Evolutionary conservation across 2,888 invertebrate species (phyloP), one percentile per base, ranked within the genome.

Genomic region (Timandra comae): DNA sequence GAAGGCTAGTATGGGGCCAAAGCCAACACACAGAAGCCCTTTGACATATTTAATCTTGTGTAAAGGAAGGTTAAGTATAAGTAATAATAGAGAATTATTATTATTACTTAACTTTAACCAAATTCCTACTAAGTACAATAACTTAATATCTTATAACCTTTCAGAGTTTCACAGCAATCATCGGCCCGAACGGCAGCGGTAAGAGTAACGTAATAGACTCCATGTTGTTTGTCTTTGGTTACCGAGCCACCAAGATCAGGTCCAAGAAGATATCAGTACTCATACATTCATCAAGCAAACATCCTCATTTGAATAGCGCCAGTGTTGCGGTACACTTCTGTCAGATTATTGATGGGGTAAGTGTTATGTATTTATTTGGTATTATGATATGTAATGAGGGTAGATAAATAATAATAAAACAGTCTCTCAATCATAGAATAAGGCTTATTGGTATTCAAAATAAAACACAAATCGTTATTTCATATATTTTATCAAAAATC

Each of bases 121-220:
- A n/a, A n/a, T n/a, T n/a, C n/a, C n/a, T n/a, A n/a, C n/a, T n/a
- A n/a, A n/a, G n/a, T n/a, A n/a, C n/a, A n/a, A n/a, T n/a, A n/a
- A n/a, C n/a, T n/a, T n/a, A n/a, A n/a, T n/a, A n/a, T n/a, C n/a
- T n/a, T n/a, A n/a, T n/a, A n/a, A n/a, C n/a, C n/a, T 74, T 87
- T 82, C 79, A 97, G 93, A 95, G 95, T 66, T 99, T 98, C 62
- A 96, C 98, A 3, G 91, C 98, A 1, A 97, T 99, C 33, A 93
- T 99, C 48, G 99, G 99, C 0, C 99, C 99, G 0, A 99, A 99
- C 78, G 99, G 99, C 12, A 98, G 97, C 72, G 99, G 99, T 0
- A 99, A 99, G 71, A 98, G 98, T 55, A 99, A 99, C 72, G 97
- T 99, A 0, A 99, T 99, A 53, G 99, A 99, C 78, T 96, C 99